Percentiles rank a stretch among this genome's conserved stretches.
Conservation (phyloP, 2,113 vertebrate species). For the Setophaga petechia region DNA sequence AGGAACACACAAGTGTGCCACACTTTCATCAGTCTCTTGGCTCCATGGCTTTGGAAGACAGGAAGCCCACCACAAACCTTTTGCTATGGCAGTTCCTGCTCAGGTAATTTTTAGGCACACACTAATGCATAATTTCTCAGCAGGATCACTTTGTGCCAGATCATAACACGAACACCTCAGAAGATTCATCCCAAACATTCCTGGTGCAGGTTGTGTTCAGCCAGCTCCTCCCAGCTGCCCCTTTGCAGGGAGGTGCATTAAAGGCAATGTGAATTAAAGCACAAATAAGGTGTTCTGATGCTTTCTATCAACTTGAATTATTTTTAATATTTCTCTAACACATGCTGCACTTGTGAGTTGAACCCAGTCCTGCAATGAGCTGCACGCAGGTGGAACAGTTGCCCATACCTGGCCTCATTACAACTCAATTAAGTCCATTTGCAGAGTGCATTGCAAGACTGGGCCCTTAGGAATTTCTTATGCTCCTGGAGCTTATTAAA, state of each 20-base stretch:
- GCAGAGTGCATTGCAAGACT: not conserved
- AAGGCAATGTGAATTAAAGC: not conserved
- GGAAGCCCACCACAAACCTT: not conserved
- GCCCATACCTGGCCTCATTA: slow-evolving; percentile 8
- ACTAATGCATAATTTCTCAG: not conserved
- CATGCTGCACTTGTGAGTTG: not conserved
- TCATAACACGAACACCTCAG: not conserved
- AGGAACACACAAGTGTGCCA: not conserved
- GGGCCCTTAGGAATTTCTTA: not conserved
- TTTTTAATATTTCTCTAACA: not conserved
- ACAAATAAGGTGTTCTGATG: not conserved
- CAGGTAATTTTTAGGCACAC: not conserved
- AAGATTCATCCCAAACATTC: not conserved
- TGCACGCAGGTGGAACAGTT: not conserved
- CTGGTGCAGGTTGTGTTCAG: not conserved
- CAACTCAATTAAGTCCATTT: slow-evolving; percentile 29
- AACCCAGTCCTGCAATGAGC: not conserved
- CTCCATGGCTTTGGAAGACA: not conserved
- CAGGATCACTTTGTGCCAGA: not conserved
- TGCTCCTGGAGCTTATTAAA: slow-evolving; percentile 5
- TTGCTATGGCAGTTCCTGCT: not conserved
- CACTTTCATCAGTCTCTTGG: not conserved
- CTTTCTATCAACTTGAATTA: not conserved
- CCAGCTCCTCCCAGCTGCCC: not conserved
- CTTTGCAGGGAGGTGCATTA: not conserved